Percentiles rank a stretch among this genome's conserved stretches.
Evolutionary conservation across 2,888 invertebrate species (phyloP).

Genomic region (Patella depressa): DNA sequence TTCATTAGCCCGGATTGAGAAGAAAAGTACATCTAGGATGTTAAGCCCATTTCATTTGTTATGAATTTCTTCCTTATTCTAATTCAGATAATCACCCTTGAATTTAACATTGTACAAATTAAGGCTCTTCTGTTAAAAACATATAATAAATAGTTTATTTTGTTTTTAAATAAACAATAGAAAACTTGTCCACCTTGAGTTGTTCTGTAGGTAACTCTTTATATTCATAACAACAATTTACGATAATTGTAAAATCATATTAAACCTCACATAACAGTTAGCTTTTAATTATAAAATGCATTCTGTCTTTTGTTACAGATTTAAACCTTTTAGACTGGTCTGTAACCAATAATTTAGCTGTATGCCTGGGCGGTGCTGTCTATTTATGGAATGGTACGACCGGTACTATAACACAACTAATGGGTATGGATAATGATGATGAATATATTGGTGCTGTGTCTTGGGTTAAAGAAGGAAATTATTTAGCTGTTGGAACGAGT

Average conservation of each 20-base stretch:
- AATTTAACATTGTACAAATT: too few species aligned
- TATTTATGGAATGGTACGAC: slow-evolving; percentile 91
- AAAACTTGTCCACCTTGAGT: neutral
- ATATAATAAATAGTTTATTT: too few species aligned
- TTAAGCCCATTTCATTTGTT: too few species aligned
- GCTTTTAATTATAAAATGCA: too few species aligned
- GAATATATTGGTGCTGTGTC: slow-evolving; percentile 78
- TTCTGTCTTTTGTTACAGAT: slow-evolving; percentile 71
- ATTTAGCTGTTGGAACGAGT: slow-evolving; percentile 89
- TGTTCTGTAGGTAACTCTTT: neutral
- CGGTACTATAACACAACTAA: slow-evolving; percentile 82
- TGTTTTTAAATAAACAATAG: too few species aligned
- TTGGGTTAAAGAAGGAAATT: slow-evolving; percentile 83
- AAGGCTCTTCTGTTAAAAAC: too few species aligned
- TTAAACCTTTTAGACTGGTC: slow-evolving; percentile 98
- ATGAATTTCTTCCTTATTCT: too few species aligned
- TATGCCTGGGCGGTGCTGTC: slow-evolving; percentile 87
- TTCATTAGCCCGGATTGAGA: too few species aligned
- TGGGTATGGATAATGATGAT: slow-evolving; percentile 82
- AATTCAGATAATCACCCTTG: too few species aligned
- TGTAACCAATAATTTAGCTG: slow-evolving; percentile 89
- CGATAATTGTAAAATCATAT: neutral
- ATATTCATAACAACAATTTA: neutral
- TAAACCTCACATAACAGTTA: neutral
- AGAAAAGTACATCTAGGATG: too few species aligned